Percentiles rank a stretch among this genome's conserved stretches.
These are phyloP conservation scores for Tyto alba DNA, from an alignment of 2,113 vertebrate species.

Conservation along the genomic window DNA sequence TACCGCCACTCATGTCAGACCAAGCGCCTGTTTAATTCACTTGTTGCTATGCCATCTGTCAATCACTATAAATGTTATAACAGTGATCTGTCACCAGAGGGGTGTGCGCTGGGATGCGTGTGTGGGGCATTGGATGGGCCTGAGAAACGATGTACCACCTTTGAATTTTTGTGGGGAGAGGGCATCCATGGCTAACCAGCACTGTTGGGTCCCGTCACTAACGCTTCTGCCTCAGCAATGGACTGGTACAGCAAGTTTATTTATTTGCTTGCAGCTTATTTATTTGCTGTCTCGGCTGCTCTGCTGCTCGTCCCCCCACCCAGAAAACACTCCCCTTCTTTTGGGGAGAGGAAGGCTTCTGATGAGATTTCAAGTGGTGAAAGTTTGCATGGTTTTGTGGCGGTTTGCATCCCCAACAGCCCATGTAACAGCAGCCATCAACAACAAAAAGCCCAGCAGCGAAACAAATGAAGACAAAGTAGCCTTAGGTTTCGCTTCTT, in stretches of 20 bases:
- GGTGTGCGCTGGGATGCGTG: background rate
- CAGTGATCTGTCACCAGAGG: background rate
- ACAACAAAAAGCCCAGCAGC: background rate
- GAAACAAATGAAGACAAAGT: background rate
- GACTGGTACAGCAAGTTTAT: background rate
- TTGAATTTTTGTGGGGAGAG: background rate
- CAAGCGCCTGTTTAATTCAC: constrained; percentile 28
- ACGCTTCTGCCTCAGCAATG: rapidly evolving
- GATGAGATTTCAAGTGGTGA: background rate
- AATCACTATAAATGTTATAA: background rate
- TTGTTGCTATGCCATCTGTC: constrained; percentile 50
- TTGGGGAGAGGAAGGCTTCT: background rate
- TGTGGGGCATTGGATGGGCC: background rate
- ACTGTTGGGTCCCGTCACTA: background rate
- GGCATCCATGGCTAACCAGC: rapidly evolving
- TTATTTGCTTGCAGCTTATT: background rate
- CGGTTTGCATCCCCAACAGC: background rate
- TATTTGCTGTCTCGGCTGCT: background rate
- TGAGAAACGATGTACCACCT: background rate
- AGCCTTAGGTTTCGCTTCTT: background rate
- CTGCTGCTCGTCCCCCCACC: background rate
- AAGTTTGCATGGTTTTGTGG: background rate
- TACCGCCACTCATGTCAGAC: background rate
- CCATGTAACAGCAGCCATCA: background rate
- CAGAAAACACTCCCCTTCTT: background rate